phyloP scores from a whole-genome alignment of 2,888 invertebrate species.

The Chouioia cunea region DNA sequence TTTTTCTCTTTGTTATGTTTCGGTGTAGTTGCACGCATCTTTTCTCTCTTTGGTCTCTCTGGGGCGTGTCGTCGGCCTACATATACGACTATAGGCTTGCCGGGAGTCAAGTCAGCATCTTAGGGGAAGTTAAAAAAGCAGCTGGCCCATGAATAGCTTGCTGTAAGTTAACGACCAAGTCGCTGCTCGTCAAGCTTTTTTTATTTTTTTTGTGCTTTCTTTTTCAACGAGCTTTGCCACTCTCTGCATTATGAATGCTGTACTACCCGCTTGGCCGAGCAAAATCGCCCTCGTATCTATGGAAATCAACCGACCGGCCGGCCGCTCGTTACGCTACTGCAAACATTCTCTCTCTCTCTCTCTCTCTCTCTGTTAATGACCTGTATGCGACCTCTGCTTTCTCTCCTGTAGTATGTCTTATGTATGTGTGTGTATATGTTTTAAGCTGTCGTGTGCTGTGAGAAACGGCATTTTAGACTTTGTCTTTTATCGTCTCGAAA shows the following conservation, averaged over 20 bases:
- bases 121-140: too few species aligned
- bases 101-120: too few species aligned
- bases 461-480: too few species aligned
- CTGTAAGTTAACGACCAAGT: too few species aligned
- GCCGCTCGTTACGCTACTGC: too few species aligned
- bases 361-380: too few species aligned
- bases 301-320: slow-evolving; percentile 9
- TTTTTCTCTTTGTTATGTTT: not conserved
- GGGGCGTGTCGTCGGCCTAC: not conserved
- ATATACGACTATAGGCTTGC: not conserved
- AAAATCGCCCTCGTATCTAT: slow-evolving; percentile 24
- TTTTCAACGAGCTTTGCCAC: too few species aligned
- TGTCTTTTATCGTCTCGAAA: too few species aligned
- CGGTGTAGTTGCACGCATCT: not conserved
- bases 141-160: too few species aligned
- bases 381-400: not conserved
- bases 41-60: not conserved
- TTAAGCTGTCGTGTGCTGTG: not conserved
- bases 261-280: not conserved
- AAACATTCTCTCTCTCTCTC: too few species aligned
- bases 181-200: not conserved
- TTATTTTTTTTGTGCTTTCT: not conserved
- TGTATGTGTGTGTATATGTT: slow-evolving; percentile 5
- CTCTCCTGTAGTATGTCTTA: too few species aligned
- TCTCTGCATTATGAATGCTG: slow-evolving; percentile 21